Conservation (phyloP, 1,140 invertebrate genomes). For the Uloborus diversus region DNA sequence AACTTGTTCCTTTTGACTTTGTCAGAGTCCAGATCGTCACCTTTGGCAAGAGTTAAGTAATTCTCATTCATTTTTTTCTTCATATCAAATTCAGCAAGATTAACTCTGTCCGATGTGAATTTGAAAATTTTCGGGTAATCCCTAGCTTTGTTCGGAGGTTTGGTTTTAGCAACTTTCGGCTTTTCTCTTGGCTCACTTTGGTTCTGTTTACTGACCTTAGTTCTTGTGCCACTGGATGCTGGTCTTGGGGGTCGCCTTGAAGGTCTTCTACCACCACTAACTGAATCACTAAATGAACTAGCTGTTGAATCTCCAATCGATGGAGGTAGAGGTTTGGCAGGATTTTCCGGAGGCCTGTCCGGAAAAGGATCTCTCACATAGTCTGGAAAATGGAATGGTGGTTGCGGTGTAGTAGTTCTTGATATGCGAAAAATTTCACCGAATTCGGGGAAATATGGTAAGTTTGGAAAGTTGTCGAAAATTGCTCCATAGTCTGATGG, state of each 20-base stretch:
- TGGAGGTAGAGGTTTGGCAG: neutral
- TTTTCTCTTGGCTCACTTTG: constrained; percentile 22
- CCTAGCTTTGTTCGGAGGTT: constrained; percentile 16
- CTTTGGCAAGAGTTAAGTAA: constrained; percentile 69
- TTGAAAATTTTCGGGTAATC: constrained; percentile 57
- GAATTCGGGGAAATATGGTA: constrained; percentile 47
- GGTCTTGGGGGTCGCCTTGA: constrained; percentile 29
- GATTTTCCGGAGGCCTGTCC: neutral
- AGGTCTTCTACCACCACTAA: neutral
- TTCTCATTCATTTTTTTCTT: constrained; percentile 55
- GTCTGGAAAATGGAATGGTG: constrained; percentile 35
- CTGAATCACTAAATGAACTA: neutral
- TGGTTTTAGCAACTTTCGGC: constrained; percentile 2
- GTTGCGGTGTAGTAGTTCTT: constrained; percentile 34
- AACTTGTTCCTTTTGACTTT: constrained; percentile 55
- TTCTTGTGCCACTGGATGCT: constrained; percentile 30
- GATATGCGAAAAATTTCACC: constrained; percentile 44
- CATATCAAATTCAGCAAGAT: constrained; percentile 57
- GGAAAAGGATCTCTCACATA: constrained; percentile 41
- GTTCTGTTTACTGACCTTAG: constrained; percentile 39
- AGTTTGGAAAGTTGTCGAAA: constrained; percentile 27
- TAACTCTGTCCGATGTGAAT: constrained; percentile 57
- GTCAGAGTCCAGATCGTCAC: constrained; percentile 56
- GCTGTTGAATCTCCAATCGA: neutral
- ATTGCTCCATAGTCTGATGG: constrained; percentile 14